Percentiles rank a stretch among this genome's conserved stretches.
Evolutionary conservation across 64 coral and sea anemone species (phyloP).

Genomic region (Hydrozoanthus tunicans): DNA sequence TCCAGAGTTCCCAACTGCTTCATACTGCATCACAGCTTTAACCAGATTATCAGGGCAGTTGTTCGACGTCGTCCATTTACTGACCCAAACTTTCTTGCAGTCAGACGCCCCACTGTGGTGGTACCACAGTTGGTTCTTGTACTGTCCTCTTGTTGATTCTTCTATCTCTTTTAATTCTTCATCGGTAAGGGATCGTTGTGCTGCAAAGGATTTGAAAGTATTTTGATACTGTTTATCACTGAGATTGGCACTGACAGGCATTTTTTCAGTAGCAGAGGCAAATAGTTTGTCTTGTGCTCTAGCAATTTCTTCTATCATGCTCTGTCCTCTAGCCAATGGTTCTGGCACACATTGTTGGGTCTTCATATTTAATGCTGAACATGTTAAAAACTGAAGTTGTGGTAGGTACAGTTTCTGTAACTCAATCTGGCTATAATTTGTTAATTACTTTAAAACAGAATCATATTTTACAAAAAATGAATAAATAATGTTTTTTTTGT

Average conservation of each 20-base stretch:
- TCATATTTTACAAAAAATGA: neutral
- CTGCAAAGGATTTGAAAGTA: constrained; percentile 21
- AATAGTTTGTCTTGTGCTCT: constrained; percentile 43
- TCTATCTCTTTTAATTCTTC: constrained; percentile 27
- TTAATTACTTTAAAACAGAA: constrained; percentile 5
- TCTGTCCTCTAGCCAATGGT: neutral
- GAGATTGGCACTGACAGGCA: constrained; percentile 38
- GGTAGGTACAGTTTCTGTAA: constrained; percentile 7
- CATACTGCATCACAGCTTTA: constrained; percentile 41
- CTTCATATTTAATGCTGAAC: too few species aligned
- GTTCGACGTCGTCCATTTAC: constrained; percentile 26
- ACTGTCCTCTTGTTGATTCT: constrained; percentile 42
- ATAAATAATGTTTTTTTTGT: neutral
- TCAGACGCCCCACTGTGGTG: constrained; percentile 32
- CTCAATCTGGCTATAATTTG: constrained; percentile 7
- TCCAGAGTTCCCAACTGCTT: constrained; percentile 39
- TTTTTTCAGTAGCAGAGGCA: constrained; percentile 11
- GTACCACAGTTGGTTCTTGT: constrained; percentile 36
- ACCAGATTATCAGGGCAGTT: constrained; percentile 49
- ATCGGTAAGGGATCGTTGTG: constrained; percentile 25
- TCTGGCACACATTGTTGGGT: too few species aligned
- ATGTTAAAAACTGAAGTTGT: neutral
- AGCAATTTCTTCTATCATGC: constrained; percentile 14
- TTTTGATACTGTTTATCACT: constrained; percentile 32
- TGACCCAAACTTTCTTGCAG: constrained; percentile 41